Evolutionary conservation across 2,888 invertebrate species (phyloP).

Genomic region (Apotomis betuletana): DNA sequence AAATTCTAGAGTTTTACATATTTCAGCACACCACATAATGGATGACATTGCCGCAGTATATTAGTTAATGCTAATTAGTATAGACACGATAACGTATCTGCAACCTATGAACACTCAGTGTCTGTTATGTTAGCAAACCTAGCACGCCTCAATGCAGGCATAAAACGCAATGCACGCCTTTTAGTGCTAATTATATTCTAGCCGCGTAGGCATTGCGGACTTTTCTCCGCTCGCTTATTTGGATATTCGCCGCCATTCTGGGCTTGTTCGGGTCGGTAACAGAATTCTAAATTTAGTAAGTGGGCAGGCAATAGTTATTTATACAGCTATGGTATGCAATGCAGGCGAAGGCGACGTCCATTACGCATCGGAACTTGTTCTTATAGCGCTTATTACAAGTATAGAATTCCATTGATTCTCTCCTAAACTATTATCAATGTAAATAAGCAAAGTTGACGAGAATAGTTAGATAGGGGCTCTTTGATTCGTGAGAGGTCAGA

Average conservation of each 20-base stretch:
- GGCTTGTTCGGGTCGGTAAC: constrained; percentile 54
- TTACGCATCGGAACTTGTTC: constrained; percentile 40
- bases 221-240: constrained; percentile 45
- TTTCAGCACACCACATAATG: no score
- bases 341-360: constrained; percentile 51
- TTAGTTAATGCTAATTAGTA: constrained; percentile 1
- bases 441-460: constrained; percentile 9
- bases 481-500: constrained; percentile 39
- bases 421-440: neutral
- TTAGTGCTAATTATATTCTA: constrained; percentile 43
- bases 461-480: constrained; percentile 13
- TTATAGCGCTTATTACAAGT: constrained; percentile 8
- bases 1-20: no score
- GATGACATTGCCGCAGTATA: no score
- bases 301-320: constrained; percentile 26
- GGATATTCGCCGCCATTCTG: constrained; percentile 56
- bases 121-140: constrained; percentile 3
- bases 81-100: neutral
- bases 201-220: constrained; percentile 41
- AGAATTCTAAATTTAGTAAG: constrained; percentile 67
- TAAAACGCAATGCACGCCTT: constrained; percentile 22
- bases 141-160: constrained; percentile 2
- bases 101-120: constrained; percentile 1
- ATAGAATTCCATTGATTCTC: neutral
- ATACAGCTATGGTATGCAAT: constrained; percentile 65